Evolutionary conservation across 2,888 invertebrate genomes (phyloP), one percentile per base, ranked within the genome.

Genomic region (Clepsis dumicolana): DNA sequence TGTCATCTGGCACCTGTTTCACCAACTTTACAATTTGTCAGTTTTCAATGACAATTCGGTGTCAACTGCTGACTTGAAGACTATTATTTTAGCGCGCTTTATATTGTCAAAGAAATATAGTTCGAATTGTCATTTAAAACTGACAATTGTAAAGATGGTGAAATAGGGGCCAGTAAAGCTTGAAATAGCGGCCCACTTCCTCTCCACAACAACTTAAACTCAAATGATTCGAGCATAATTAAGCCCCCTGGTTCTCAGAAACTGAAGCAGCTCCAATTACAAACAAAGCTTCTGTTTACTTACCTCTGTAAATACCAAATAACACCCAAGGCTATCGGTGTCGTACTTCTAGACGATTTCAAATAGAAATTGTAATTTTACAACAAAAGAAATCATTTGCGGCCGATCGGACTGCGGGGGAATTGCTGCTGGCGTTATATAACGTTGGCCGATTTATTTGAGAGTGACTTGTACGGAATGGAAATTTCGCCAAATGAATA

Each of bases 401-500:
- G 35, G 21, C 18, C 62, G 67, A 67, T 67, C 50, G 56, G 29
- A 62, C 62, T 54, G 41, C 18, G 18, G 29, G 50, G 56, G 24
- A 29, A 53, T 67, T 50, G 67, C 57, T 67, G 21, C 25, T 27
- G 29, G 62, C 56, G 48, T 63, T 50, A 50, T 38, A 57, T 67
- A 63, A 56, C 62, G 27, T 16, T 16, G 62, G 48, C 56, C 38
- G 56, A 67, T 67, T 67, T 67, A 57, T 57, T 67, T 67, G 50
- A 38, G 48, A 66, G 48, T 38, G 48, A 67, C 66, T 67, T 56
- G 56, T 57, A 52, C 50, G 50, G n/a, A 62, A 38, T 35, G 62
- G 50, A 50, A 67, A 67, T 67, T 67, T 56, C 8, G 14, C 48
- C 48, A 63, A 63, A 67, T 67, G 56, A 67, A 67, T 67, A 63